phyloP scores from a whole-genome alignment of 2,113 vertebrate genomes.

The Chaetura pelagica region DNA sequence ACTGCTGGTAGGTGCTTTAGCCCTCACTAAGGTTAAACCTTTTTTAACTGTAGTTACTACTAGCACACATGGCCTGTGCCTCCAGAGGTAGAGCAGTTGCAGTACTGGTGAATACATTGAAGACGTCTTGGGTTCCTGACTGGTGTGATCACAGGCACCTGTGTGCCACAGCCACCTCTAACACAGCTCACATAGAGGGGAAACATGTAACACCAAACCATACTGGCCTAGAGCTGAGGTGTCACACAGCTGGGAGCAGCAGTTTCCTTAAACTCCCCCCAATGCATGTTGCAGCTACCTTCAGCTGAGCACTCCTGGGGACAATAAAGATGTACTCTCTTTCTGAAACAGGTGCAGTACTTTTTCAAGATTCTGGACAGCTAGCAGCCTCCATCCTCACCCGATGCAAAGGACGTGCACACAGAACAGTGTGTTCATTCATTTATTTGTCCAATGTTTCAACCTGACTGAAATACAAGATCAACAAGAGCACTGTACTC shows the following conservation, averaged over 20 bases:
- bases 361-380: constrained; percentile 95
- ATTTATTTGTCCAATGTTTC: constrained; percentile 92
- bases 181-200: fast-evolving
- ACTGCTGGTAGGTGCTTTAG: fast-evolving
- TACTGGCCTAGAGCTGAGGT: fast-evolving
- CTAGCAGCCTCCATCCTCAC: not conserved
- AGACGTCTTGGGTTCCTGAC: fast-evolving
- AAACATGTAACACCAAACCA: fast-evolving
- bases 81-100: fast-evolving
- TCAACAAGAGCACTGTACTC: constrained; percentile 89
- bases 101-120: fast-evolving
- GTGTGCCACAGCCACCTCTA: fast-evolving
- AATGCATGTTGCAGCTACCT: fast-evolving
- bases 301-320: fast-evolving
- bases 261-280: too few species aligned
- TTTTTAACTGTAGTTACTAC: not conserved
- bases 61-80: fast-evolving
- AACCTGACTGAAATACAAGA: constrained; percentile 95
- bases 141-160: fast-evolving
- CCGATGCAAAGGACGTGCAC: not conserved
- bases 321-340: not conserved
- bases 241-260: not conserved
- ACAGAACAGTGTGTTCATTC: constrained; percentile 74
- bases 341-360: constrained; percentile 87
- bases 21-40: fast-evolving